Base-by-base conservation (phyloP, 1,140 invertebrate genomes). In the Stegodyphus mimosarum region DNA sequence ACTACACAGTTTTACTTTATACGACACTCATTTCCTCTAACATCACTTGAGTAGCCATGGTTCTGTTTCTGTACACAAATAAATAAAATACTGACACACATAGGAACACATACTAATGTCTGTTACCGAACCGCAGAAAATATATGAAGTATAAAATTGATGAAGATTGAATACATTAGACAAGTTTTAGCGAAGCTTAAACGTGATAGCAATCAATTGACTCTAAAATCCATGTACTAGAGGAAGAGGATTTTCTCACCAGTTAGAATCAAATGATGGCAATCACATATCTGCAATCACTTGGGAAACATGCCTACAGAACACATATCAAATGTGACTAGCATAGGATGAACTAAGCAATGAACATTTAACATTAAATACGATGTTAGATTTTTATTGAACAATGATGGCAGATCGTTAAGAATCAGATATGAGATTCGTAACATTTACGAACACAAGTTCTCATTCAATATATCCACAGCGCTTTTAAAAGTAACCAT, bases 131-230 rank as follows among this genome's bases (percentile, higher is more conserved):
- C 71, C 71, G 33, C 49, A 71, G 69, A 80, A 80, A 70, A 72
- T 80, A 80, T 72, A 80, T 80, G 71, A 71, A 80, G 69, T 80
- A 80, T 50, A 80, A 80, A 80, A 80, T 71, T 72, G 78, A 72
- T 78, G 10, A 67, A 18, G 49, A 67, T 78, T 63, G 51, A 80
- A 72, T 80, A 72, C 55, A 80, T 50, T 71, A 2, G 15, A 60
- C 15, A 60, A 15, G 55, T 33, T 33, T 33, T 33, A 33, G 33
- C 33, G 33, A 33, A 33, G 33, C 33, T 33, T 33, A 33, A 33
- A 33, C 33, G 33, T 33, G 33, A 33, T 33, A 33, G 33, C 33
- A 33, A 33, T 33, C 33, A 33, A 33, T 1, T 33, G 33, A 33
- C 33, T 33, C 33, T 33, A 33, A 33, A 33, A 33, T 33, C 33